phyloP scores from a whole-genome alignment of 2,888 invertebrate genomes.

The Sericinus montela region DNA sequence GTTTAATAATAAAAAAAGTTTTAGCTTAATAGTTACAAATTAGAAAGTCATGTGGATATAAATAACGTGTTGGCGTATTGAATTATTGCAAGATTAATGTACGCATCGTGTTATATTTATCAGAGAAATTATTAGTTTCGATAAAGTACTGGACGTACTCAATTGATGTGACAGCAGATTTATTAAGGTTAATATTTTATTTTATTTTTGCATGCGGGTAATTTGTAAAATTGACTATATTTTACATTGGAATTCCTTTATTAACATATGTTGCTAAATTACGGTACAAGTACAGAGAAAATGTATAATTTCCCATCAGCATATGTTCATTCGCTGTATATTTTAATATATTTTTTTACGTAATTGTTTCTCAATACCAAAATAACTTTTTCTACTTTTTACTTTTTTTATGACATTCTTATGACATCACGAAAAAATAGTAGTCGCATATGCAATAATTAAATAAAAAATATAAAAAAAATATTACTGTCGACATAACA shows the following conservation, averaged over 20 bases:
- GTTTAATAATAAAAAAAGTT: conserved; percentile 18
- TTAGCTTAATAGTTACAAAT: conserved; percentile 21
- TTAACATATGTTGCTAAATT: neutral
- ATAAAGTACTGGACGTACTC: conserved; percentile 14
- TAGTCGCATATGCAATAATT: too few relatives aligned
- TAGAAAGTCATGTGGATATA: conserved; percentile 18
- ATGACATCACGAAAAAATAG: too few relatives aligned
- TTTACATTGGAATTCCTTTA: neutral
- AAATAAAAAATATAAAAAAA: too few relatives aligned
- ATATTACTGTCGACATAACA: too few relatives aligned
- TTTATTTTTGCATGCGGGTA: conserved; percentile 5
- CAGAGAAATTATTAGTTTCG: conserved; percentile 17
- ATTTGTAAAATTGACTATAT: neutral
- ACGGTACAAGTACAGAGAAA: too few relatives aligned
- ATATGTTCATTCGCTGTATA: too few relatives aligned
- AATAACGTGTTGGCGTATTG: conserved; percentile 13
- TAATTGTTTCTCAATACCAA: too few relatives aligned
- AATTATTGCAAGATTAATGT: conserved; percentile 15
- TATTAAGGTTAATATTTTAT: conserved; percentile 12
- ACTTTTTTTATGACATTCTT: too few relatives aligned
- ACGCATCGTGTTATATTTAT: conserved; percentile 19
- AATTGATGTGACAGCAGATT: conserved; percentile 10
- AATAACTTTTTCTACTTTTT: too few relatives aligned
- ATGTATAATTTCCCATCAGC: too few relatives aligned
- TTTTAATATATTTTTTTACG: too few relatives aligned